Evolutionary conservation across 1,140 invertebrate species (phyloP).

Genomic region (Samia ricini): DNA sequence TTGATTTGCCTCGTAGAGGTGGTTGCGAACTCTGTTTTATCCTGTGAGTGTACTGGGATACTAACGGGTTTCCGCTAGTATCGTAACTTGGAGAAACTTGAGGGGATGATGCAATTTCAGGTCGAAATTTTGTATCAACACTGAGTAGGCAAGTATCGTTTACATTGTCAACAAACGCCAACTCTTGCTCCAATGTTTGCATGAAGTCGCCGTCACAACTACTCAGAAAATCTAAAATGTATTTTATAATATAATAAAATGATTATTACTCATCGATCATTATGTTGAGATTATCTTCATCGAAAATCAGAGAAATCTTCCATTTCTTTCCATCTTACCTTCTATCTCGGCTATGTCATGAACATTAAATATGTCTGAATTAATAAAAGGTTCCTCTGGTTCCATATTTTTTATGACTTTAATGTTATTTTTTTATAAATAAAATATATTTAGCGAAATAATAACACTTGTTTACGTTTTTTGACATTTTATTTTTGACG

Average conservation of each 20-base stretch:
- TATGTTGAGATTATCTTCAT: slow-evolving; percentile 11
- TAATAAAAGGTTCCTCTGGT: slow-evolving; percentile 54
- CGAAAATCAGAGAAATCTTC: background rate
- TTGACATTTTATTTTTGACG: slow-evolving; percentile 51
- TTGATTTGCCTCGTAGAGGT: slow-evolving; percentile 40
- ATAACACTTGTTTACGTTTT: slow-evolving; percentile 60
- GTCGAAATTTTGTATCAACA: slow-evolving; percentile 47
- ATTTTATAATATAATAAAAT: background rate
- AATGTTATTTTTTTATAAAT: slow-evolving; percentile 14
- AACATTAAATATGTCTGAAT: slow-evolving; percentile 61
- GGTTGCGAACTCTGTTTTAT: slow-evolving; percentile 28
- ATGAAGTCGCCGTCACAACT: slow-evolving; percentile 70
- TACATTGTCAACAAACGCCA: slow-evolving; percentile 43
- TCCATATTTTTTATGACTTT: slow-evolving; percentile 45
- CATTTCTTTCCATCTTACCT: slow-evolving; percentile 41
- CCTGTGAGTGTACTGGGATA: slow-evolving; percentile 56
- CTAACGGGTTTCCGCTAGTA: slow-evolving; percentile 54
- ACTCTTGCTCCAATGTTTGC: slow-evolving; percentile 64
- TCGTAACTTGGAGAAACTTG: slow-evolving; percentile 49
- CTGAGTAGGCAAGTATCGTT: slow-evolving; percentile 43
- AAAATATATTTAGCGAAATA: slow-evolving; percentile 15
- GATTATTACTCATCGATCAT: slow-evolving; percentile 22
- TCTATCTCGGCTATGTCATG: slow-evolving; percentile 68
- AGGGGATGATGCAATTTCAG: slow-evolving; percentile 36
- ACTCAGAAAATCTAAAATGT: slow-evolving; percentile 57